These are phyloP conservation scores for Charina bottae DNA, from an alignment of 2,113 vertebrate genomes.

Conservation along the genomic window DNA sequence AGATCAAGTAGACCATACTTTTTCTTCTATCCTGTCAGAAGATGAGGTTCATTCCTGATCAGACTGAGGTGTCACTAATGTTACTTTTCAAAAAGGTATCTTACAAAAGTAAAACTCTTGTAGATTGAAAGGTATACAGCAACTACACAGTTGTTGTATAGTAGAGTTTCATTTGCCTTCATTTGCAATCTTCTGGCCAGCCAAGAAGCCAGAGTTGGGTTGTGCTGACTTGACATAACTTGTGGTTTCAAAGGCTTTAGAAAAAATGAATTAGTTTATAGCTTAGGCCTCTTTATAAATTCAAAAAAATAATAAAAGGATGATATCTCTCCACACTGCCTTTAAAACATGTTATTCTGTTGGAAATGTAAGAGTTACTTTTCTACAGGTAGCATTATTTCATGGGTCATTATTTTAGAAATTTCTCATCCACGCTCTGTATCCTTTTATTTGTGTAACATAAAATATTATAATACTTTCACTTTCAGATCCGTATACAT, in stretches of 20 bases:
- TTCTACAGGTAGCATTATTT: neutral
- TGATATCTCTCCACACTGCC: neutral
- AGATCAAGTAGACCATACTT: neutral
- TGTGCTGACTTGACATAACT: conserved; percentile 11
- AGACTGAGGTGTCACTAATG: neutral
- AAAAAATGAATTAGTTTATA: conserved; percentile 8
- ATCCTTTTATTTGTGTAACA: neutral
- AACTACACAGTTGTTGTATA: conserved; percentile 4
- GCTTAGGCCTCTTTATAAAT: conserved; percentile 9
- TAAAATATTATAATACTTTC: neutral
- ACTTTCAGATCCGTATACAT: neutral
- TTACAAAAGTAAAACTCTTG: neutral
- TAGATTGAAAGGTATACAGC: neutral
- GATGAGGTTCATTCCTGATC: neutral
- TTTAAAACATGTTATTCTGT: neutral
- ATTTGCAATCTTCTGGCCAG: conserved; percentile 1
- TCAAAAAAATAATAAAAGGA: neutral
- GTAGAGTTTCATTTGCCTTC: conserved; percentile 8
- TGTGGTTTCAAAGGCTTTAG: neutral
- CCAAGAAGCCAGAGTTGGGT: conserved; percentile 9
- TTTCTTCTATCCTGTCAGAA: neutral
- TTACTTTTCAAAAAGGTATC: neutral
- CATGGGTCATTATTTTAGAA: neutral
- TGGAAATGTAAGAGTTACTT: neutral
- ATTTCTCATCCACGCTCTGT: no score